Evolutionary conservation across 92 coral and sea anemone genomes (phyloP), one percentile per base, ranked within the genome.

Genomic region (Montipora capitata): DNA sequence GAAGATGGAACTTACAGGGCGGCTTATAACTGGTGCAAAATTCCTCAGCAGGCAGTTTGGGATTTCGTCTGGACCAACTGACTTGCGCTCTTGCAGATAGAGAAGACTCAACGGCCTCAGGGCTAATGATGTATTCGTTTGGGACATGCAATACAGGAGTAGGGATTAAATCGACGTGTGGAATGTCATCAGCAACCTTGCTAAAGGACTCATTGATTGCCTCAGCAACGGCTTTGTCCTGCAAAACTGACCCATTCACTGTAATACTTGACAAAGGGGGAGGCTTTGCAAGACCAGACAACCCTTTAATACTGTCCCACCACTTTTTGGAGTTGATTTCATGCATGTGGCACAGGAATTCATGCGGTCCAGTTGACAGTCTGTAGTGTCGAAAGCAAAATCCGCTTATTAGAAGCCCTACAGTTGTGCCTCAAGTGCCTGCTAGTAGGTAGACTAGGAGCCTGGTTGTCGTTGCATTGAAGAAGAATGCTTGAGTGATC

Each of bases 31-130:
- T 13, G 89, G 45, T 11, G 94, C 88, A 67, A 49, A 86, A 42
- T 80, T 77, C 78, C 86, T 86, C 17, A 91, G 45, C 13, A 86
- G 5, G 88, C 85, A 91, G 77, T 91, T 91, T 1, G 92, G 92
- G 59, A 87, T 91, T 15, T 69, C 77, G 44, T 82, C 91, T 1
- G 91, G 91, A 63, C 88, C 80, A 14, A 61, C 68, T 2, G 91
- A 80, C 63, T 87, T 87, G 49, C 74, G 75, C 40, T 78, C 62
- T 42, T 65, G 64, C 12, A 67, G 66, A 65, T 66, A 88, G 52
- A 43, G 83, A 74, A 10, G 15, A 45, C 61, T 88, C 83, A 35
- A 82, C 88, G 52, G 76, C 87, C 40, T 74, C 80, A 44, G 66
- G 57, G 42, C 76, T 16, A n/a, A 81, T 88, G 43, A 73, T 72